A percentile compares a stretch with the other conserved stretches of the same genome.
Evolutionary conservation across 1,140 invertebrate species (phyloP).

Genomic region (Calycopis cecrops): DNA sequence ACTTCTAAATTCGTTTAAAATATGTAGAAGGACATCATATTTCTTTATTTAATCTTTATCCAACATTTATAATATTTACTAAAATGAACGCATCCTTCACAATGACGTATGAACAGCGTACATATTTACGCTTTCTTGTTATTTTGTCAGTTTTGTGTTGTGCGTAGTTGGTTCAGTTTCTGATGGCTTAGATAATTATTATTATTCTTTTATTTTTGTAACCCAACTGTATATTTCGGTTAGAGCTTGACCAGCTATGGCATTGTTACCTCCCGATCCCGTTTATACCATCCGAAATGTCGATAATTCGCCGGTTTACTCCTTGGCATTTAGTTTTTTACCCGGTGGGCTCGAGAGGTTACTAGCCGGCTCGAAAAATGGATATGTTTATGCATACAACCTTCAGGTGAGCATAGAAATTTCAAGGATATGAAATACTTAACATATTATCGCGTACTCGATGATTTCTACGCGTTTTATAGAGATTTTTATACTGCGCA

Average conservation of each 20-base stretch:
- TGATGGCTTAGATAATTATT: slow-evolving; percentile 71
- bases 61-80: too few relatives aligned
- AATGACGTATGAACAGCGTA: slow-evolving; percentile 17
- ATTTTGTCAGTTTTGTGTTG: slow-evolving; percentile 73
- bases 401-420: slow-evolving; percentile 77
- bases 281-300: slow-evolving; percentile 79
- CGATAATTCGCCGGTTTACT: slow-evolving; percentile 81
- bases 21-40: too few relatives aligned
- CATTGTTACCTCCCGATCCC: slow-evolving; percentile 77
- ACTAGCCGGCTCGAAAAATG: slow-evolving; percentile 80
- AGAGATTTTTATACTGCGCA: slow-evolving; percentile 18
- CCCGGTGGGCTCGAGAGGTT: slow-evolving; percentile 77
- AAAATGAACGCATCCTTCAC: slow-evolving; percentile 25
- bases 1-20: too few relatives aligned
- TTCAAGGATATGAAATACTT: slow-evolving; percentile 38
- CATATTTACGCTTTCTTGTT: slow-evolving; percentile 50
- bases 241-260: slow-evolving; percentile 69
- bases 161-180: slow-evolving; percentile 71
- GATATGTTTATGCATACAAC: slow-evolving; percentile 83
- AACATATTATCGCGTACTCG: slow-evolving; percentile 21
- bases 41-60: too few relatives aligned
- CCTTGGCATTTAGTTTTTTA: slow-evolving; percentile 78
- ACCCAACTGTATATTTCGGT: slow-evolving; percentile 59
- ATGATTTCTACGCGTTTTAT: not conserved
- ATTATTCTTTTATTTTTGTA: slow-evolving; percentile 65